phyloP scores from a whole-genome alignment of 1,140 invertebrate genomes.

The Drosophila elegans region DNA sequence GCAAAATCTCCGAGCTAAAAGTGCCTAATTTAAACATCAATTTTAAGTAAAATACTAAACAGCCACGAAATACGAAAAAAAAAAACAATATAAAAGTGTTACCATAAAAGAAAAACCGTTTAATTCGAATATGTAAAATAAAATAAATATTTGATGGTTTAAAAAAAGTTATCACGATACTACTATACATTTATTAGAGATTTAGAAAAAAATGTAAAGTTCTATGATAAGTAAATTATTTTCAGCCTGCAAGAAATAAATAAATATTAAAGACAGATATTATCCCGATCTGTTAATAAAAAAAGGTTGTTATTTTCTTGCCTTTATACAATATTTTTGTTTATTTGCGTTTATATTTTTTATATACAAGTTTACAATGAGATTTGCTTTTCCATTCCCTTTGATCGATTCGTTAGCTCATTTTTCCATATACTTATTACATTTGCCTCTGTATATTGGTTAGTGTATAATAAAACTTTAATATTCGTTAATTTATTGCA shows the following conservation, averaged over 20 bases:
- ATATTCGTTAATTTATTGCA: conserved; percentile 56
- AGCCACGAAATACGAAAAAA: background rate
- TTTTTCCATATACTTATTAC: conserved; percentile 39
- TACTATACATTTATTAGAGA: too few species aligned
- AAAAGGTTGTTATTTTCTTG: background rate
- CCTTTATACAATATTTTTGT: conserved; percentile 63
- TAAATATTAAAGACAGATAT: background rate
- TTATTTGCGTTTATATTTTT: conserved; percentile 79
- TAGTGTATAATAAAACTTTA: conserved; percentile 53
- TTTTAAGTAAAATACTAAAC: too few species aligned
- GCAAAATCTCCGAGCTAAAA: background rate
- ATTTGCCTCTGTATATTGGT: conserved; percentile 38
- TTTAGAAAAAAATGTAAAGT: too few species aligned
- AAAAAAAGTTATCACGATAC: too few species aligned
- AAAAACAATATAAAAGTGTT: too few species aligned
- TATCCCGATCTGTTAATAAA: background rate
- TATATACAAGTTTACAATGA: conserved; percentile 80
- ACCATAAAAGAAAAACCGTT: too few species aligned
- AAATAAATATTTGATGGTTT: too few species aligned
- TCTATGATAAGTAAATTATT: too few species aligned
- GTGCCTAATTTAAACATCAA: background rate
- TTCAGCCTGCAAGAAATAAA: too few species aligned
- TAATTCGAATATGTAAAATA: too few species aligned
- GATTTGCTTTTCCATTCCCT: conserved; percentile 46
- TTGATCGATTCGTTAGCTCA: conserved; percentile 56